These are phyloP conservation scores for Drosophila nr. fundita DNA, from an alignment of 2,888 invertebrate genomes.

Conservation along the genomic window DNA sequence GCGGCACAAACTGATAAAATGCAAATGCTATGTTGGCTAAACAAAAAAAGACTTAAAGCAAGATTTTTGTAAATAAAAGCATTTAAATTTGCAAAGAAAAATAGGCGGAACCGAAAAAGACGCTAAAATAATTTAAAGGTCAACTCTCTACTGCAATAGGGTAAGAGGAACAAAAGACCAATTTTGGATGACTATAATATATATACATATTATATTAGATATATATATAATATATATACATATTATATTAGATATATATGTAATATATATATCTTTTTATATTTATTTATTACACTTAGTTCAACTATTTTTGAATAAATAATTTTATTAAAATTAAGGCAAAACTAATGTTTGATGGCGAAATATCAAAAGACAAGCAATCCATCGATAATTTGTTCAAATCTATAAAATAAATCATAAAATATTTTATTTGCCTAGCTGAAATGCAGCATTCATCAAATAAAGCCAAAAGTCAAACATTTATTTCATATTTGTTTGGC, in stretches of 20 bases:
- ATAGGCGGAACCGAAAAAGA: not conserved
- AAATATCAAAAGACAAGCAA: too few species aligned
- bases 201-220: too few species aligned
- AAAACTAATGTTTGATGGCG: too few species aligned
- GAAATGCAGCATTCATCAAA: conserved; percentile 2
- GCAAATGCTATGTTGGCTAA: conserved; percentile 3
- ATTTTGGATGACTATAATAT: not conserved
- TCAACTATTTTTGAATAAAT: not conserved
- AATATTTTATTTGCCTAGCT: conserved; percentile 1
- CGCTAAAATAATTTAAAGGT: not conserved
- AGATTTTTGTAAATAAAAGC: not conserved
- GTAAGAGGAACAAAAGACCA: not conserved
- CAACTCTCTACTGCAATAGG: not conserved
- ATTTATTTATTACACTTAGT: not conserved
- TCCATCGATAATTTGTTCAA: too few species aligned
- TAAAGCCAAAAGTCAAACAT: conserved; percentile 3
- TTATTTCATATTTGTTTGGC: conserved; percentile 3
- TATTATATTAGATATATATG: too few species aligned
- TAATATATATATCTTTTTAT: too few species aligned
- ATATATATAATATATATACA: not conserved
- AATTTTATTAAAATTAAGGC: not conserved
- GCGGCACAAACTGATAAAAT: conserved; percentile 20
- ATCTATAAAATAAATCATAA: not conserved
- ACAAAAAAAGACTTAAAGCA: not conserved
- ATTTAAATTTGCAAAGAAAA: not conserved